A percentile compares a stretch with the other conserved stretches of the same genome.
phyloP scores from a whole-genome alignment of 2,113 vertebrate species.

The Mirounga angustirostris region DNA sequence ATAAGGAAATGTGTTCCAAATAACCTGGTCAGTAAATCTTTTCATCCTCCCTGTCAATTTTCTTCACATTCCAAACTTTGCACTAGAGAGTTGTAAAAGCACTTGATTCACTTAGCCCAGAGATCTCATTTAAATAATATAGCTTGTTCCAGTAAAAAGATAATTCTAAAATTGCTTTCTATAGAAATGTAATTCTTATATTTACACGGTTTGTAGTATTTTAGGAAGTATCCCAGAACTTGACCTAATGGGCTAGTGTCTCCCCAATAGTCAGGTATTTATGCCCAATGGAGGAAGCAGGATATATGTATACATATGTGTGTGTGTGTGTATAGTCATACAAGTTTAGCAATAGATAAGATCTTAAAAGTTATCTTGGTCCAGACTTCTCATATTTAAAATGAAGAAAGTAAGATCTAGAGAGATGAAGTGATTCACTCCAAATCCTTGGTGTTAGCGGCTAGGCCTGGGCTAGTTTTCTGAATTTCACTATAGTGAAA shows the following conservation, averaged over 20 bases:
- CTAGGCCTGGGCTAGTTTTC: not conserved
- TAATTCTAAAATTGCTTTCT: conserved; percentile 28
- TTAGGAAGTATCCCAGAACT: conserved; percentile 30
- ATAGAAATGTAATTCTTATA: not conserved
- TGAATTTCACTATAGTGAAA: conserved; percentile 38
- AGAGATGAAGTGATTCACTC: conserved; percentile 20
- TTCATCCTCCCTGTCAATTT: conserved; percentile 64
- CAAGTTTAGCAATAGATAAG: conserved; percentile 35
- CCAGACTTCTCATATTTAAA: conserved; percentile 39
- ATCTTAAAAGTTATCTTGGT: conserved; percentile 32
- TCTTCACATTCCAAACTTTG: conserved; percentile 60
- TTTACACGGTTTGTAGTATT: not conserved
- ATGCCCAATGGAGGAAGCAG: conserved; percentile 20
- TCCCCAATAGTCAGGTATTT: not conserved
- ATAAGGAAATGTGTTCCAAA: conserved; percentile 41
- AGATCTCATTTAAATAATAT: conserved; percentile 16
- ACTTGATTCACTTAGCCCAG: conserved; percentile 35
- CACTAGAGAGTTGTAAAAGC: conserved; percentile 69
- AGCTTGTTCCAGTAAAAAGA: conserved; percentile 15
- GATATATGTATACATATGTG: not conserved
- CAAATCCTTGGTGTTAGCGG: not conserved
- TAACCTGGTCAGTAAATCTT: conserved; percentile 45
- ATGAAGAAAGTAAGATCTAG: conserved; percentile 39
- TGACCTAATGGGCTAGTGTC: conserved; percentile 6
- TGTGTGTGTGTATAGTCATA: not conserved